These are phyloP conservation scores for Scophthalmus maximus DNA, from an alignment of 2,113 vertebrate genomes.

Conservation along the genomic window DNA sequence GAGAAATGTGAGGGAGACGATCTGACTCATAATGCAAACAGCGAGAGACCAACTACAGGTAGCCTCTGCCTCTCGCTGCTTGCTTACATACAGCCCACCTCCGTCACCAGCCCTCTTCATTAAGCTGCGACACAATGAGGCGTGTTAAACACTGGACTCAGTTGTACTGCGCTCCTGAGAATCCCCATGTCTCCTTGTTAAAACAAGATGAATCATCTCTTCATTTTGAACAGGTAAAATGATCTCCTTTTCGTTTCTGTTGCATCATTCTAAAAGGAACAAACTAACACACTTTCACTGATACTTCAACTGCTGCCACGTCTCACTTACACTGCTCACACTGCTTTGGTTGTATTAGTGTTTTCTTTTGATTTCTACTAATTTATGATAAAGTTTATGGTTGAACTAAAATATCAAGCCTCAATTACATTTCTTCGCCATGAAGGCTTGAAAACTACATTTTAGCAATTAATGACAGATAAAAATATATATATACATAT, in stretches of 20 bases:
- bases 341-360: no score
- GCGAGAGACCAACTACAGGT: slow-evolving; percentile 23
- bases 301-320: not conserved
- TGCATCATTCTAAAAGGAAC: not conserved
- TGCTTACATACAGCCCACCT: not conserved
- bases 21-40: slow-evolving; percentile 58
- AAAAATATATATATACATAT: no score
- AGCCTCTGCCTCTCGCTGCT: slow-evolving; percentile 2
- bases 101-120: not conserved
- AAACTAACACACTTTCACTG: not conserved
- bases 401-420: no score
- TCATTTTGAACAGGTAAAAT: not conserved
- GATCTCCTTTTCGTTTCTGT: slow-evolving; percentile 2
- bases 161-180: slow-evolving; percentile 2
- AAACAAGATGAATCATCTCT: not conserved
- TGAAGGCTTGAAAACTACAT: no score
- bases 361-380: no score
- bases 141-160: slow-evolving; percentile 1
- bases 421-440: no score
- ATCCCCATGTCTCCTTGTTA: not conserved
- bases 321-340: not conserved
- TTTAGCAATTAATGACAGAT: no score
- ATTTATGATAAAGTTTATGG: no score
- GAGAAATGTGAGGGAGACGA: slow-evolving; percentile 32
- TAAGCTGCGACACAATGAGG: slow-evolving; percentile 7